These are phyloP conservation scores for Scelioninae gen. 2 DNA, from an alignment of 2,888 invertebrate genomes.

Conservation along the genomic window DNA sequence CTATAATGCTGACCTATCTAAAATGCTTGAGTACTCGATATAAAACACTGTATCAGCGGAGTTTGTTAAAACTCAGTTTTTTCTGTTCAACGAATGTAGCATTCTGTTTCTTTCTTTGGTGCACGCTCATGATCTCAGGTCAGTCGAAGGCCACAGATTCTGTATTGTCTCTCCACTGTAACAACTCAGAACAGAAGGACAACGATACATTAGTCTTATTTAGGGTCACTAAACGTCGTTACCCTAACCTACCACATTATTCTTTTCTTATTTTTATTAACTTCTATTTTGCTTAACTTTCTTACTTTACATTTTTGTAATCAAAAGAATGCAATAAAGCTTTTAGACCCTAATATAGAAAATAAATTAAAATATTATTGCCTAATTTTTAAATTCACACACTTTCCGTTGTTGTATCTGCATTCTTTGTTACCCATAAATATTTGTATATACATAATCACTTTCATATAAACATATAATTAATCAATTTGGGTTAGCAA, in stretches of 20 bases:
- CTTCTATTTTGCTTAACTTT: constrained; percentile 21
- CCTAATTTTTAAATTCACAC: constrained; percentile 51
- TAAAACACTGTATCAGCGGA: constrained; percentile 71
- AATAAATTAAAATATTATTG: constrained; percentile 44
- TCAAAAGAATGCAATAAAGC: constrained; percentile 46
- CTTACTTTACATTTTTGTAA: constrained; percentile 34
- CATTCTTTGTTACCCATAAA: constrained; percentile 63
- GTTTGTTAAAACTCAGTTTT: constrained; percentile 73
- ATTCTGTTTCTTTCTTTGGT: constrained; percentile 75
- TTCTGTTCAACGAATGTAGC: constrained; percentile 74
- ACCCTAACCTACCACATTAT: constrained; percentile 65
- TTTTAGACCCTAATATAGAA: constrained; percentile 28
- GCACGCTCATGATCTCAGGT: constrained; percentile 75
- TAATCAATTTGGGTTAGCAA: constrained; percentile 67
- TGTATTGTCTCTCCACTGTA: constrained; percentile 76
- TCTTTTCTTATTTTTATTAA: constrained; percentile 23
- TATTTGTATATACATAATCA: constrained; percentile 59
- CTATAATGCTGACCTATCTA: constrained; percentile 75
- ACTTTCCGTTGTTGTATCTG: constrained; percentile 59
- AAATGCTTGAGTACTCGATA: constrained; percentile 71
- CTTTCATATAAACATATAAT: constrained; percentile 53
- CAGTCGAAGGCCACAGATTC: constrained; percentile 75
- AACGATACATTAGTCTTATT: constrained; percentile 76
- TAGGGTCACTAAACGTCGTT: constrained; percentile 69
- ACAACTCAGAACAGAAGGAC: constrained; percentile 78